phyloP scores from a whole-genome alignment of 2,797 vertebrate genomes.

The Natrix natrix region DNA sequence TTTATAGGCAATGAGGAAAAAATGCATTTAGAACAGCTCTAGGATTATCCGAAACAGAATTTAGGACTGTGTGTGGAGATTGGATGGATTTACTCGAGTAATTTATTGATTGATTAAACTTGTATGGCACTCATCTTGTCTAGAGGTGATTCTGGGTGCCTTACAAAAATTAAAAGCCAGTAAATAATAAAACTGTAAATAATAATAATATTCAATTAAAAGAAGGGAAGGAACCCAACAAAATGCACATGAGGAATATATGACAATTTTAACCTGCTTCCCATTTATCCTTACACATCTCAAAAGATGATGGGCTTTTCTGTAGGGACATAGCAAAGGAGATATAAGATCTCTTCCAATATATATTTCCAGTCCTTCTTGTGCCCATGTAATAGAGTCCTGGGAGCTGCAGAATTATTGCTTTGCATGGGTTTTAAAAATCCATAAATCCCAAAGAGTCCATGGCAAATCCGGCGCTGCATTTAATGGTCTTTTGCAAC shows the following conservation, averaged over 20 bases:
- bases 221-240: background rate
- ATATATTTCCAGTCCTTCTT: background rate
- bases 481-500: background rate
- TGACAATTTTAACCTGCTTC: background rate
- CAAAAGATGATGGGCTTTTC: background rate
- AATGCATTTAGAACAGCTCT: background rate
- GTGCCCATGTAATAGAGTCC: background rate
- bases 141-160: background rate
- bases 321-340: background rate
- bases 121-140: background rate
- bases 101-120: background rate
- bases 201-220: background rate
- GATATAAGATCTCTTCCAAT: background rate
- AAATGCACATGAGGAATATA: background rate
- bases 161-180: background rate
- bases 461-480: background rate
- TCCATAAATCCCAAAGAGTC: background rate
- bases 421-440: background rate
- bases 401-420: background rate
- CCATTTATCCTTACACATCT: background rate
- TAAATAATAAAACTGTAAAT: background rate
- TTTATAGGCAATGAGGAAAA: background rate
- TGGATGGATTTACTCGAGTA: background rate
- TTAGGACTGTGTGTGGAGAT: background rate
- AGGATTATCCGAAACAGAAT: background rate